A percentile compares a stretch with the other conserved stretches of the same genome.
phyloP scores from a whole-genome alignment of 2,797 vertebrate genomes.

The Pipistrellus nathusii region DNA sequence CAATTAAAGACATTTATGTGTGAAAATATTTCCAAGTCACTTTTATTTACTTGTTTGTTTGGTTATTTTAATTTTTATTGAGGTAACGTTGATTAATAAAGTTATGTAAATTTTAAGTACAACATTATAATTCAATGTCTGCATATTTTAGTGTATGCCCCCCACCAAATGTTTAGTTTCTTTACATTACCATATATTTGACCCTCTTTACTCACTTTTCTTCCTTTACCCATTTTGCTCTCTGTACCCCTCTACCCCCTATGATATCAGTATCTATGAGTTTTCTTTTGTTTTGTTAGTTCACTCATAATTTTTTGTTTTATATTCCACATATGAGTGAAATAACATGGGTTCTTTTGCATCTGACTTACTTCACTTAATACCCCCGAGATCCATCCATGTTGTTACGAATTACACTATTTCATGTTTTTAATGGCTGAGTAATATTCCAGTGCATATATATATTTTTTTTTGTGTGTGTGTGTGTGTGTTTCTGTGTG shows the following conservation, averaged over 20 bases:
- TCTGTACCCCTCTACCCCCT: neutral
- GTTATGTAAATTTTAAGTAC: neutral
- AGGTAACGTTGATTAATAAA: neutral
- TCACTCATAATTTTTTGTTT: neutral
- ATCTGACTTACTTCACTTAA: neutral
- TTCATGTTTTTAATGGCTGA: neutral
- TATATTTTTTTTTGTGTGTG: no score
- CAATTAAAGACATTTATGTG: constrained; percentile 67
- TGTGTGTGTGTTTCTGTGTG: neutral
- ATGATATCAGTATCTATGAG: neutral
- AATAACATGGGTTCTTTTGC: neutral
- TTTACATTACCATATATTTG: neutral
- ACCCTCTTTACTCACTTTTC: neutral
- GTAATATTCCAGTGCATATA: neutral
- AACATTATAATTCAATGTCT: neutral
- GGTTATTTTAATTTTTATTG: neutral
- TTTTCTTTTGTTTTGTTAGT: neutral
- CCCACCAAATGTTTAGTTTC: neutral
- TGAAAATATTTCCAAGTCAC: constrained; percentile 76
- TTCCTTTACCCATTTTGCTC: neutral
- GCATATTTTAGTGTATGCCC: neutral
- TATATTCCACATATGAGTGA: neutral
- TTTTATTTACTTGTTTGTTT: neutral
- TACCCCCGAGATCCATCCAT: neutral
- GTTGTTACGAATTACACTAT: neutral